Conservation (phyloP, 2,113 vertebrate species). For the Gymnarchus niloticus region DNA sequence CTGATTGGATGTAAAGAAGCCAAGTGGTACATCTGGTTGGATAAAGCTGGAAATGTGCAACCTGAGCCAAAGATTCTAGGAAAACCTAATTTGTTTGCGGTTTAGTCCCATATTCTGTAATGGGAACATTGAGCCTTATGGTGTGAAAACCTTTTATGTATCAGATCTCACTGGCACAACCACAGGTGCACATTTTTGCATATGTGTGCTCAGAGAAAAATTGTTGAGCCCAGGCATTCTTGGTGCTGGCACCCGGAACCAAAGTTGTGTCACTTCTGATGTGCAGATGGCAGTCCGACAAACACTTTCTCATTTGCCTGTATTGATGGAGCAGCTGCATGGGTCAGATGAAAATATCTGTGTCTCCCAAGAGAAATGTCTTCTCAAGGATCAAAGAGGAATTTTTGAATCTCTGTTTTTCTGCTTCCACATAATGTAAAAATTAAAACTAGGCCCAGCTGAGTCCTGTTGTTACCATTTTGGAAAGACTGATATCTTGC, state of each 20-base stretch:
- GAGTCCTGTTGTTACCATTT: neutral
- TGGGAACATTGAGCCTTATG: neutral
- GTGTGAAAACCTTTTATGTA: neutral
- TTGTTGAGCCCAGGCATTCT: neutral
- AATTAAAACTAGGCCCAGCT: neutral
- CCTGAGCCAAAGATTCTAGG: neutral
- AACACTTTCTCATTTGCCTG: neutral
- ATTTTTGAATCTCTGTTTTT: neutral
- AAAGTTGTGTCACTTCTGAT: neutral
- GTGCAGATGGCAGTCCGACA: slow-evolving; percentile 1
- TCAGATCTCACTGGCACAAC: neutral
- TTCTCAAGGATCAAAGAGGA: slow-evolving; percentile 6
- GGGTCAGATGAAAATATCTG: neutral
- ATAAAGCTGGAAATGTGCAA: slow-evolving; percentile 1
- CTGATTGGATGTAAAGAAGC: neutral
- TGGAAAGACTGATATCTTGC: neutral
- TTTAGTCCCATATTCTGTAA: neutral
- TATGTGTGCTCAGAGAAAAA: neutral
- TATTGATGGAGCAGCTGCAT: neutral
- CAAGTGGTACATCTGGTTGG: slow-evolving; percentile 7
- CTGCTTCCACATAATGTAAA: neutral
- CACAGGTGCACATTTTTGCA: neutral
- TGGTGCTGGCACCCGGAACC: neutral
- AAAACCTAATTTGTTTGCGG: neutral
- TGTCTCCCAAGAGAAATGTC: neutral